A percentile compares a stretch with the other conserved stretches of the same genome.
Conservation (phyloP, 1,140 invertebrate species). For the Sesamia nonagrioides region DNA sequence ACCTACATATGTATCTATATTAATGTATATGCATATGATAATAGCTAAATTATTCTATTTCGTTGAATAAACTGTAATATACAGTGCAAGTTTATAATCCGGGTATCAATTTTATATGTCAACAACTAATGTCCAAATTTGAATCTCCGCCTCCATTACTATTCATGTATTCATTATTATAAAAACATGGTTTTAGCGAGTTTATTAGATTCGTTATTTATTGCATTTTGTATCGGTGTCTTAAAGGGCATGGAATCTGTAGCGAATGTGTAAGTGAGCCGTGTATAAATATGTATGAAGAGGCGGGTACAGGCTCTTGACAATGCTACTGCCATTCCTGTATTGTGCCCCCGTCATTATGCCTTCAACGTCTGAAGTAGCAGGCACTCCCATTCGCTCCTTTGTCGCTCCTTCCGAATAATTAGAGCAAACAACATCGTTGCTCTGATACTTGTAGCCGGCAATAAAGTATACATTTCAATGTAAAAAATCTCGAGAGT, state of each 20-base stretch:
- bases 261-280: constrained; percentile 59
- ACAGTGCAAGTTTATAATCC: constrained; percentile 23
- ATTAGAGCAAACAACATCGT: constrained; percentile 80
- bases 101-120: constrained; percentile 40
- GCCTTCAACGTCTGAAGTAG: constrained; percentile 74
- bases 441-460: constrained; percentile 60
- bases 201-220: constrained; percentile 57
- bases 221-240: constrained; percentile 26
- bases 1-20: background rate
- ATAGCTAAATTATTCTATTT: constrained; percentile 40
- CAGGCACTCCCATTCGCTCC: constrained; percentile 73
- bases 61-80: constrained; percentile 30
- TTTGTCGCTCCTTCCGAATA: constrained; percentile 84
- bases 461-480: constrained; percentile 84
- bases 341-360: constrained; percentile 78
- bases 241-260: constrained; percentile 51
- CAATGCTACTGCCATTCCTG: constrained; percentile 74
- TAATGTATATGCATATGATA: constrained; percentile 34
- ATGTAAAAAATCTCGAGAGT: constrained; percentile 75
- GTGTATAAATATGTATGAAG: constrained; percentile 83
- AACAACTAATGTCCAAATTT: constrained; percentile 41
- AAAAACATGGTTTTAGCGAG: constrained; percentile 54
- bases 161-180: constrained; percentile 51
- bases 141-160: constrained; percentile 13
- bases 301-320: constrained; percentile 72